Evolutionary conservation across 2,888 invertebrate species (phyloP), one percentile per base, ranked within the genome.

Genomic region (Resseliella maxima): DNA sequence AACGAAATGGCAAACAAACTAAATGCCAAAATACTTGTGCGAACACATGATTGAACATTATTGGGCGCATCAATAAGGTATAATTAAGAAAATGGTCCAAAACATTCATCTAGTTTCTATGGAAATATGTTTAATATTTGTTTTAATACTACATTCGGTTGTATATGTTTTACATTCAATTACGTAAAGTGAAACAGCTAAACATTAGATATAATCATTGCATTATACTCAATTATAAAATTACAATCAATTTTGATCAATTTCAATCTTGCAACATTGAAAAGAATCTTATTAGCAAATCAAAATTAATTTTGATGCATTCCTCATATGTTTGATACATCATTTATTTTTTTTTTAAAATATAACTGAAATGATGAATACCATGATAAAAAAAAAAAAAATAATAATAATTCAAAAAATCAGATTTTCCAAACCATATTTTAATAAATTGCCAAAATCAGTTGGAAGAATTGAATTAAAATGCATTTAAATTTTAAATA

Each of bases 1-100:
- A 10, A 88, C 89, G 86, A 85, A 88, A 2, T 45, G 88, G 10
- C 88, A 86, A 86, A 83, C 1, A 8, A 21, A 50, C 38, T 3
- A 83, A 38, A n/a, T 83, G 83, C 38, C 38, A 21, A 38, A 83
- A 83, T 31, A 83, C 36, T 24, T 83, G 83, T 38, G n/a, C 41
- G 6, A 83, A 83, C 21, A 36, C 81, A 24, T 83, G 38, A 83
- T 12, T 24, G 35, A 38, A n/a, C n/a, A n/a, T n/a, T n/a, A n/a
- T n/a, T n/a, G n/a, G n/a, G n/a, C 72, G 31, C 31, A 31, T 72
- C 72, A 50, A 50, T 18, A 50, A 50, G 21, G 50, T 50, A 50
- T 18, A 12, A 50, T 21, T 50, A 15, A 50, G 21, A 12, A 21
- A 12, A 50, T 50, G 41, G n/a, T n/a, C n/a, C 46, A 50, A 50